Percentiles rank a stretch among this genome's conserved stretches.
Conservation (phyloP, 2,888 invertebrate genomes). For the Drosophila neotestacea region DNA sequence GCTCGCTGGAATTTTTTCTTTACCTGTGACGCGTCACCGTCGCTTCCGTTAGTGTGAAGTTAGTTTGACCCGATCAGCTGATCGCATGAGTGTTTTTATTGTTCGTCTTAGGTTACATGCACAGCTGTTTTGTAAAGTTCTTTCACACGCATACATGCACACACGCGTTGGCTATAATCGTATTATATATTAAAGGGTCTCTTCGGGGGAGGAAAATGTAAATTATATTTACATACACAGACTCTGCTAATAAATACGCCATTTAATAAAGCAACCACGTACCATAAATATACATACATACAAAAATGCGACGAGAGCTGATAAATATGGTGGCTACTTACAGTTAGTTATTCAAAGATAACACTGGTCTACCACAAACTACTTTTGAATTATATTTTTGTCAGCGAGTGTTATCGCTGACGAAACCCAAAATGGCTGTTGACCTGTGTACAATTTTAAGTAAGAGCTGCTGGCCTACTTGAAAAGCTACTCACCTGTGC, state of each 20-base stretch:
- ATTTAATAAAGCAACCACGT: conserved; percentile 23
- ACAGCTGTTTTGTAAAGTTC: conserved; percentile 47
- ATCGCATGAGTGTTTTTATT: conserved; percentile 47
- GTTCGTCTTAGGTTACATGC: conserved; percentile 26
- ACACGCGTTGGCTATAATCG: conserved; percentile 27
- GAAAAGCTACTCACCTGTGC: conserved; percentile 61
- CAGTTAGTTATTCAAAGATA: conserved; percentile 43
- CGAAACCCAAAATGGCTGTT: conserved; percentile 46
- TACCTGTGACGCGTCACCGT: conserved; percentile 42
- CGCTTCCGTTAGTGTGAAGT: conserved; percentile 38
- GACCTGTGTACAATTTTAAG: conserved; percentile 35
- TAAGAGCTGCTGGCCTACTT: conserved; percentile 59
- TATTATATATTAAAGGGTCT: conserved; percentile 42
- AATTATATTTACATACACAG: conserved; percentile 1
- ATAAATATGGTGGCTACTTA: conserved; percentile 38
- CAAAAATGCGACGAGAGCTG: conserved; percentile 8
- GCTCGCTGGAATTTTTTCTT: conserved; percentile 28
- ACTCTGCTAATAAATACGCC: neutral
- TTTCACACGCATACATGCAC: conserved; percentile 3
- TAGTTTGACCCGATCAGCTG: conserved; percentile 67
- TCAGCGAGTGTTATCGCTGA: conserved; percentile 5
- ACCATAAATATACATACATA: neutral
- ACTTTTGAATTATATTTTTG: conserved; percentile 3
- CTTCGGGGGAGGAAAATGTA: conserved; percentile 2
- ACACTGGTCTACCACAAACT: conserved; percentile 22